Base-by-base conservation (phyloP, 35 echinoderm and acorn worm genomes). In the Apostichopus japonicus region DNA sequence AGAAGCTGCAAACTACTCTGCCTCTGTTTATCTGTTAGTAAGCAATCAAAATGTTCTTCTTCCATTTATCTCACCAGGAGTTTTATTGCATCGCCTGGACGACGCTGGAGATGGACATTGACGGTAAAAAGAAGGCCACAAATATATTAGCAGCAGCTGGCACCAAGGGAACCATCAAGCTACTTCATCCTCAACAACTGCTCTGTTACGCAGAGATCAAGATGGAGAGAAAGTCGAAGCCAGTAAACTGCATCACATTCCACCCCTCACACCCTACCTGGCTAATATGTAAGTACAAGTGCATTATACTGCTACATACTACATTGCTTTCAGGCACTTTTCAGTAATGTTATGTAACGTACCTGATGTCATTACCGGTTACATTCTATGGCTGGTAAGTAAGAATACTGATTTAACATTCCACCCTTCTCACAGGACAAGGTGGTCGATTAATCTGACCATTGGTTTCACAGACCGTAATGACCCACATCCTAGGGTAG, bases 81-180 rank as follows among this genome's bases (percentile, higher is more conserved):
- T 99, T 99, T 65, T 99, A 99, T 82, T 96, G 95, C 65, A 91
- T 99, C 24, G 95, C 97, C 13, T 96, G 97, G 95, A 96, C 95
- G 33, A 96, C 95, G 53, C 82, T 99, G 24, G 78, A 90, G 25
- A 94, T 99, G 77, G 93, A 95, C 24, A 80, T 87, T 5, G 95
- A 93, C 4, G 88, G 80, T 5, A 83, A 92, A 63, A 81, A 91
- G 16, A 90, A 62, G 77, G 65, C 78, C 19, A 91, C 86, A 2
- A 99, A 96, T 53, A 78, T 96, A 78, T 82, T 99, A 17, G 97
- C 97, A 15, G 93, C 94, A 70, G 97, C 91, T 14, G 95, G 97
- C 15, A 93, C 88, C 4, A 71, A 83, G 63, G 95, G 97, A 25
- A 86, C 92, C 77, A 93, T 96, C 88, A 96, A 96, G 73, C 77